These are phyloP conservation scores for Neomorphus geoffroyi DNA, from an alignment of 2,797 vertebrate genomes.

Conservation along the genomic window DNA sequence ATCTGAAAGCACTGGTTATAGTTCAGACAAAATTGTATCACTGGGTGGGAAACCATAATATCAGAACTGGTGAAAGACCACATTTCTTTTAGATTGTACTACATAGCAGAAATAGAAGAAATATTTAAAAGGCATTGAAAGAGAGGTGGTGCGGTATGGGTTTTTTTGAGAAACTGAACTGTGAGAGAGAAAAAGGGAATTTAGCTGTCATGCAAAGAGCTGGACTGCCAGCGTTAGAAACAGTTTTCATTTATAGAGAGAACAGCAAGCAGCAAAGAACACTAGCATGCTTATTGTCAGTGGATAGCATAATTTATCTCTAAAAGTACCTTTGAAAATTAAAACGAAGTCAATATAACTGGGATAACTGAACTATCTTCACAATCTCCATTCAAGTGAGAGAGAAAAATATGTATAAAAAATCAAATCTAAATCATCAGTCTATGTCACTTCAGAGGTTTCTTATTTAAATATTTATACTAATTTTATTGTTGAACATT, in stretches of 20 bases:
- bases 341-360: constrained; percentile 13
- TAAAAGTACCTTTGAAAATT: neutral
- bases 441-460: neutral
- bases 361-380: constrained; percentile 2
- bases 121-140: constrained; percentile 46
- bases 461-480: neutral
- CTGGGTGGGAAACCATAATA: constrained; percentile 28
- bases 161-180: constrained; percentile 9
- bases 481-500: neutral
- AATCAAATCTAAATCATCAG: neutral
- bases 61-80: neutral
- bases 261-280: constrained; percentile 21
- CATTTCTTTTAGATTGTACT: constrained; percentile 13
- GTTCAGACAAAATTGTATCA: constrained; percentile 35
- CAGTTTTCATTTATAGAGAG: constrained; percentile 15
- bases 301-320: constrained; percentile 4
- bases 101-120: constrained; percentile 25
- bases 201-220: constrained; percentile 22
- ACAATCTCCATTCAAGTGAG: neutral
- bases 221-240: neutral
- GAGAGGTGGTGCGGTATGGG: neutral
- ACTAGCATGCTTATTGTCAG: neutral
- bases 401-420: neutral
- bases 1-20: constrained; percentile 34
- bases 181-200: constrained; percentile 28